A percentile compares a stretch with the other conserved stretches of the same genome.
phyloP scores from a whole-genome alignment of 2,888 invertebrate genomes.

The Coleophora flavipennella region DNA sequence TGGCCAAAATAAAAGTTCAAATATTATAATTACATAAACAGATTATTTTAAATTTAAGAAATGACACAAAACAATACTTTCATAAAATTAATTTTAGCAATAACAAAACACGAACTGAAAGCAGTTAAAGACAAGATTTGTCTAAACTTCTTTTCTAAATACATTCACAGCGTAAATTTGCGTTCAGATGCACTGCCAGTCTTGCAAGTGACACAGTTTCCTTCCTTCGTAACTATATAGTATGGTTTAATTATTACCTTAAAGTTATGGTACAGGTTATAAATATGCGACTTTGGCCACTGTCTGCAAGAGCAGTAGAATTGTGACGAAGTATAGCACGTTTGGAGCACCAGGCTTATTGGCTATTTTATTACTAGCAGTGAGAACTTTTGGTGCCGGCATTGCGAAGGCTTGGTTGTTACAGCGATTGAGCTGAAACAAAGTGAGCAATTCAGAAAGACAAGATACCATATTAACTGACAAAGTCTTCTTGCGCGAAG shows the following conservation, averaged over 20 bases:
- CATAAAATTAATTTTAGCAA: neutral
- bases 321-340: constrained; percentile 52
- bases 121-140: too few relatives aligned
- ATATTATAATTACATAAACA: neutral
- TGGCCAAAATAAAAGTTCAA: too few relatives aligned
- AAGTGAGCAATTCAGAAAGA: neutral
- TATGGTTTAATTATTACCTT: too few relatives aligned
- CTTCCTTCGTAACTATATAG: too few relatives aligned
- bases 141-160: too few relatives aligned
- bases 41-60: neutral
- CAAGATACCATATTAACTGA: too few relatives aligned
- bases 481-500: too few relatives aligned
- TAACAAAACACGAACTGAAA: neutral
- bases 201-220: too few relatives aligned
- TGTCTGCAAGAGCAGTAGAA: constrained; percentile 52
- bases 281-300: constrained; percentile 53
- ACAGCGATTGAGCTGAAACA: constrained; percentile 50
- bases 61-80: neutral
- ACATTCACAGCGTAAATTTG: too few relatives aligned
- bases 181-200: too few relatives aligned
- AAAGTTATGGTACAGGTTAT: constrained; percentile 13
- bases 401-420: constrained; percentile 52
- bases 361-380: constrained; percentile 16
- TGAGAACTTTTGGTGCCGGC: constrained; percentile 31
- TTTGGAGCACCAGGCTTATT: constrained; percentile 35